A percentile compares a stretch with the other conserved stretches of the same genome.
Conservation (phyloP, 2,113 vertebrate species). For the Corydoras maculifer region DNA sequence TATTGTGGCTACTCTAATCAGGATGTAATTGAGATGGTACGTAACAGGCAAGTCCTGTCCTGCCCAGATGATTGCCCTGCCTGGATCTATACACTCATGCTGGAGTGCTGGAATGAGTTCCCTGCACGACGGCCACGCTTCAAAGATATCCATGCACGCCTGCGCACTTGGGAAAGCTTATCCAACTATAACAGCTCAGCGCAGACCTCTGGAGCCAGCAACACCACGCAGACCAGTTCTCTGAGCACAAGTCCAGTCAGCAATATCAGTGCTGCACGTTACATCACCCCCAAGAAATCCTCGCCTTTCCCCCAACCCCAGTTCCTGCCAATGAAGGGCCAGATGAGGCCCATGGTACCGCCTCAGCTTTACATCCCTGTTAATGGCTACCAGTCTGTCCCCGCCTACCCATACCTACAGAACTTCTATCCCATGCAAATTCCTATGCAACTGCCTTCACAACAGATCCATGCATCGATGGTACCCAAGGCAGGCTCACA, state of each 20-base stretch:
- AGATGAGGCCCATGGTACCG: constrained; percentile 82
- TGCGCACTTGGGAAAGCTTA: constrained; percentile 88
- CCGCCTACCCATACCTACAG: constrained; percentile 84
- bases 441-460: constrained; percentile 84
- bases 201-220: constrained; percentile 88
- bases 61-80: constrained; percentile 92
- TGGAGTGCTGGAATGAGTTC: constrained; percentile 94
- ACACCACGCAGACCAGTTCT: constrained; percentile 93
- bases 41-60: constrained; percentile 78
- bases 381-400: constrained; percentile 91
- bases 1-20: constrained; percentile 96
- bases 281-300: constrained; percentile 82
- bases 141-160: constrained; percentile 87
- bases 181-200: constrained; percentile 88
- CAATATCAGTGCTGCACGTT: constrained; percentile 84
- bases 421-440: constrained; percentile 97
- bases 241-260: constrained; percentile 94
- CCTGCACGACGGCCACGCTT: constrained; percentile 85
- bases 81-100: constrained; percentile 90
- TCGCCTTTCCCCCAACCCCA: constrained; percentile 83
- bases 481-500: constrained; percentile 84
- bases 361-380: constrained; percentile 94
- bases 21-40: constrained; percentile 95
- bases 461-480: constrained; percentile 79
- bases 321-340: constrained; percentile 87